A percentile compares a stretch with the other conserved stretches of the same genome.
These are phyloP conservation scores for Epistrophella euchroma DNA, from an alignment of 2,888 invertebrate species.

Conservation along the genomic window DNA sequence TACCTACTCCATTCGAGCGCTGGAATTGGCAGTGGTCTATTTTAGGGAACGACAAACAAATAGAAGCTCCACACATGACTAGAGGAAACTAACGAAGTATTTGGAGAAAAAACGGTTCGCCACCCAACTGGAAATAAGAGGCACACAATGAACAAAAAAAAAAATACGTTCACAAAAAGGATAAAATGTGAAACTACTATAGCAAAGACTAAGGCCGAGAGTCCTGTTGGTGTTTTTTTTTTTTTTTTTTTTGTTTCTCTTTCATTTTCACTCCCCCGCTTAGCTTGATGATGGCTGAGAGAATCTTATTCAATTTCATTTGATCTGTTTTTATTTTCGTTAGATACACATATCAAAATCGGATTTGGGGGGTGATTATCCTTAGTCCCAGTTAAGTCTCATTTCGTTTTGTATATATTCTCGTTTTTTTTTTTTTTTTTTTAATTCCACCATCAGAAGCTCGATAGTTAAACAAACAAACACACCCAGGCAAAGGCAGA, in stretches of 20 bases:
- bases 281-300: constrained; percentile 18
- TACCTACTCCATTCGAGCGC: constrained; percentile 45
- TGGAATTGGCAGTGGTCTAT: constrained; percentile 54
- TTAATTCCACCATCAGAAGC: constrained; percentile 51
- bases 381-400: constrained; percentile 70
- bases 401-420: constrained; percentile 42
- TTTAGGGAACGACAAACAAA: constrained; percentile 21
- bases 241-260: constrained; percentile 1
- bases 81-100: constrained; percentile 52
- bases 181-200: constrained; percentile 42
- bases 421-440: constrained; percentile 11
- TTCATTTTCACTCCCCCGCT: neutral
- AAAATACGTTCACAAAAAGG: constrained; percentile 38
- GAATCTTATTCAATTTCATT: constrained; percentile 72
- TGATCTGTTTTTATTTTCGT: constrained; percentile 73
- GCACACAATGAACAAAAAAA: constrained; percentile 6
- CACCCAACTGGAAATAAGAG: constrained; percentile 61
- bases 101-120: constrained; percentile 36
- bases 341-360: constrained; percentile 74
- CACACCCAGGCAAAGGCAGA: neutral
- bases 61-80: constrained; percentile 24
- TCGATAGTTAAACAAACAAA: constrained; percentile 16
- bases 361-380: constrained; percentile 74
- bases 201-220: constrained; percentile 13
- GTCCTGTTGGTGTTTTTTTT: constrained; percentile 32